These are phyloP conservation scores for Mythimna lalbum DNA, from an alignment of 2,888 invertebrate genomes.

Conservation along the genomic window DNA sequence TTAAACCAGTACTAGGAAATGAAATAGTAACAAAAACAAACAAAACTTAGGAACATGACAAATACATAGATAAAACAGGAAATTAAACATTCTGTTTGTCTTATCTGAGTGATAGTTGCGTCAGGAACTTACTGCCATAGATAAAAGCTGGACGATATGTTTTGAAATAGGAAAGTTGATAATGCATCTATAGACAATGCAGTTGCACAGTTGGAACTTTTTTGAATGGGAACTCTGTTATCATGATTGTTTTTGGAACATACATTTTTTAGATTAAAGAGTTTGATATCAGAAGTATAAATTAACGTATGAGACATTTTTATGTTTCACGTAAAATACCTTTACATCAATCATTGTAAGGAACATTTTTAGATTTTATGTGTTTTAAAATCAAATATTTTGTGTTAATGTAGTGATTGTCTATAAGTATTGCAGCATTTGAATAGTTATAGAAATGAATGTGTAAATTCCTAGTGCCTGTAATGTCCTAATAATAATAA, in stretches of 20 bases:
- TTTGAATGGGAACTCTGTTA: slow-evolving; percentile 14
- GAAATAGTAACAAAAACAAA: slow-evolving; percentile 36
- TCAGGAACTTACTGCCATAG: slow-evolving; percentile 42
- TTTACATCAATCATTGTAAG: too few relatives aligned
- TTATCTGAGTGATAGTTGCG: slow-evolving; percentile 50
- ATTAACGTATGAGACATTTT: too few relatives aligned
- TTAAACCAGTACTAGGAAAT: slow-evolving; percentile 29
- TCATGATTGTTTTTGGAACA: slow-evolving; percentile 8
- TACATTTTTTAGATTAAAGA: not conserved
- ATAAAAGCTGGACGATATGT: slow-evolving; percentile 32
- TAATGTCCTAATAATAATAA: too few relatives aligned
- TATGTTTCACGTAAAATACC: too few relatives aligned
- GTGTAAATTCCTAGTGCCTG: too few relatives aligned
- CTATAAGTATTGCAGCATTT: too few relatives aligned
- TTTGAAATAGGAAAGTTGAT: slow-evolving; percentile 54
- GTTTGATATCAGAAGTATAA: too few relatives aligned
- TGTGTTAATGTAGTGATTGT: too few relatives aligned
- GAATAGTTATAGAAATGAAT: too few relatives aligned
- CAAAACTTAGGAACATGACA: slow-evolving; percentile 49
- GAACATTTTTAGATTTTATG: too few relatives aligned
- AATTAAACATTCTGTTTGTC: slow-evolving; percentile 52
- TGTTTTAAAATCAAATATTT: too few relatives aligned
- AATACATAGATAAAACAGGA: slow-evolving; percentile 57
- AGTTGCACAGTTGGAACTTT: slow-evolving; percentile 9
- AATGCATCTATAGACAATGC: slow-evolving; percentile 46